Base-by-base conservation (phyloP, 1,140 invertebrate genomes). In the Drosophila saltans region DNA sequence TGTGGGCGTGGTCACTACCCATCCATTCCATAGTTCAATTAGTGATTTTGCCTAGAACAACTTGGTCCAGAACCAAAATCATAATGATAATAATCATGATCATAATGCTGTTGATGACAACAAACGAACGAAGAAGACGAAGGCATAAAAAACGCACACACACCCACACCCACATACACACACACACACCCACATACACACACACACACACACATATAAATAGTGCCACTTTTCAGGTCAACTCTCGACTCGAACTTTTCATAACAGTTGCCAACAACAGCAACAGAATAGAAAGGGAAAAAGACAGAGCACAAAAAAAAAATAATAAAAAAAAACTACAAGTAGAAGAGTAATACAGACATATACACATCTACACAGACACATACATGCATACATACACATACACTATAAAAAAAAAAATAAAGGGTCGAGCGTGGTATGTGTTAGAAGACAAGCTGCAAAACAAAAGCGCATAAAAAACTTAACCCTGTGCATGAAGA, bases 401-500 rank as follows among this genome's bases (percentile, higher is more conserved):
- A 26, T 9, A 60, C 45, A 52, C 45, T 60, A 24, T 41, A 40
- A 72, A 36, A 70, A 73, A 67, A 41, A 41, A 70, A 73, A 16
- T 16, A 16, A 58, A 36, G 39, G 36, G 26, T 41, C 43, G 41
- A 48, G 40, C 24, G 40, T 36, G 39, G 39, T 8, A 4, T 43
- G 45, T 10, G 30, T 52, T 52, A 70, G 61, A 21, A 36, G 66
- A 72, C 73, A 85, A 63, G 78, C 72, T 75, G 82, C 75, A 75
- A 86, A 81, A 81, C 78, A 85, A 85, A 86, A 81, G 81, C 82
- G 78, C 79, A 86, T 72, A 78, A 84, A 80, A 86, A 85, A 84
- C 81, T 86, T 86, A 84, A 78, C 78, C 82, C 82, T 75, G 78
- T 70, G 76, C 74, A 70, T 66, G 66, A 36, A 48, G n/a, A 56